Conservation (phyloP, 1,140 invertebrate species). For the Brachionus rubens region DNA sequence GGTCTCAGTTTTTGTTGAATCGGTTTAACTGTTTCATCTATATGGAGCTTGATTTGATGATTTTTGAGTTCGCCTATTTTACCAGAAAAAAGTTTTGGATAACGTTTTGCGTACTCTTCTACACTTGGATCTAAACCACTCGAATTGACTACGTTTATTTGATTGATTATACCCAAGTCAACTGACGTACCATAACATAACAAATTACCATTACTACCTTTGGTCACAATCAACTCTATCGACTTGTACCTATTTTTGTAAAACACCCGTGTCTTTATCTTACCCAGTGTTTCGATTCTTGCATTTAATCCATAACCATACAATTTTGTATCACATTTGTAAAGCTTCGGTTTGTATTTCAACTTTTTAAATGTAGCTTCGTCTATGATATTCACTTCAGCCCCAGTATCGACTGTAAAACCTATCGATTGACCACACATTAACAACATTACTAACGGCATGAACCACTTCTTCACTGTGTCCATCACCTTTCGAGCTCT, state of each 20-base stretch:
- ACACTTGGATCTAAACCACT: background rate
- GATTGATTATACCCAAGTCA: background rate
- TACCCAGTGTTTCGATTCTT: no score
- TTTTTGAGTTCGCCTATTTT: constrained; percentile 15
- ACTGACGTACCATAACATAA: background rate
- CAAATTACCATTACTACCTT: background rate
- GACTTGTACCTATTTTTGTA: background rate
- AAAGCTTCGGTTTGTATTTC: background rate
- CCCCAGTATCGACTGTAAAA: background rate
- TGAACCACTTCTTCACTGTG: background rate
- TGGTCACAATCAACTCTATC: background rate
- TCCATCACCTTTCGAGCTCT: background rate
- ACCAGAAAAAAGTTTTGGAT: background rate
- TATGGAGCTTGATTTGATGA: background rate
- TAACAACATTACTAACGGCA: background rate
- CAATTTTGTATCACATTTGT: background rate
- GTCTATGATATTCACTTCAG: constrained; percentile 2
- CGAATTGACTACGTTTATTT: background rate
- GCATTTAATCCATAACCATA: background rate
- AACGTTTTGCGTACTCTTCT: background rate
- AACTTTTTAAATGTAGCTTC: background rate
- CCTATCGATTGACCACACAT: background rate
- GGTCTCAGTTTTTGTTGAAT: constrained; percentile 1
- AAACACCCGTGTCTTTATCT: background rate
- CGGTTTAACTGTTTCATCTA: background rate